Conservation (phyloP, 2,888 invertebrate genomes). For the Xestia ashworthii region DNA sequence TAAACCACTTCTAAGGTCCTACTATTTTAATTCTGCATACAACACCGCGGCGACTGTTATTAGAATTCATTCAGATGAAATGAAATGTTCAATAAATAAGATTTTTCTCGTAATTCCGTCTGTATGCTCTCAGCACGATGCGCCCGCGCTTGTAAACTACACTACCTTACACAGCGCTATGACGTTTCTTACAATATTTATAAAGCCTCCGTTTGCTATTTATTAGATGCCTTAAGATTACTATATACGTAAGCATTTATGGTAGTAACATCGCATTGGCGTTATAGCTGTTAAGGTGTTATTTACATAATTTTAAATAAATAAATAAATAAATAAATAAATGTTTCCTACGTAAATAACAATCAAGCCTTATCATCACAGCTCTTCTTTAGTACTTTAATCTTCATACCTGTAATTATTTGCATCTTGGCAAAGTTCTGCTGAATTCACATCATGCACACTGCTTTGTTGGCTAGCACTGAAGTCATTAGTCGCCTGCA, state of each 20-base stretch:
- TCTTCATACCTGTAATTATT: conserved; percentile 34
- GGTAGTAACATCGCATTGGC: too few relatives aligned
- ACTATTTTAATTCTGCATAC: conserved; percentile 48
- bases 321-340: too few relatives aligned
- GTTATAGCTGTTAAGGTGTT: too few relatives aligned
- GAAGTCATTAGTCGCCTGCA: conserved; percentile 46
- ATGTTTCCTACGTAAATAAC: conserved; percentile 31
- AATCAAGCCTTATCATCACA: conserved; percentile 27
- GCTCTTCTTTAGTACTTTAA: background rate
- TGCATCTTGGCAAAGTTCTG: conserved; percentile 12
- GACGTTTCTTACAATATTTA: conserved; percentile 36
- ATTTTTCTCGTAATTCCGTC: conserved; percentile 49
- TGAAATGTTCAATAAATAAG: conserved; percentile 46
- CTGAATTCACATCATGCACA: conserved; percentile 10
- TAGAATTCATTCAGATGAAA: conserved; percentile 47
- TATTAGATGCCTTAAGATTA: conserved; percentile 46
- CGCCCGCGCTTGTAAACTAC: conserved; percentile 41
- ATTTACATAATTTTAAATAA: too few relatives aligned
- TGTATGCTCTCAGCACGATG: conserved; percentile 36
- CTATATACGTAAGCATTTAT: conserved; percentile 23
- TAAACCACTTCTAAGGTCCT: conserved; percentile 37
- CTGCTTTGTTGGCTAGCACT: conserved; percentile 24
- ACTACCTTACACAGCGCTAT: conserved; percentile 46
- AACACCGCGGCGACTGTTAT: conserved; percentile 33
- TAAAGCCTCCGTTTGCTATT: conserved; percentile 50